Conservation (phyloP, 2,797 vertebrate genomes). For the Gymnothorax javanicus region DNA sequence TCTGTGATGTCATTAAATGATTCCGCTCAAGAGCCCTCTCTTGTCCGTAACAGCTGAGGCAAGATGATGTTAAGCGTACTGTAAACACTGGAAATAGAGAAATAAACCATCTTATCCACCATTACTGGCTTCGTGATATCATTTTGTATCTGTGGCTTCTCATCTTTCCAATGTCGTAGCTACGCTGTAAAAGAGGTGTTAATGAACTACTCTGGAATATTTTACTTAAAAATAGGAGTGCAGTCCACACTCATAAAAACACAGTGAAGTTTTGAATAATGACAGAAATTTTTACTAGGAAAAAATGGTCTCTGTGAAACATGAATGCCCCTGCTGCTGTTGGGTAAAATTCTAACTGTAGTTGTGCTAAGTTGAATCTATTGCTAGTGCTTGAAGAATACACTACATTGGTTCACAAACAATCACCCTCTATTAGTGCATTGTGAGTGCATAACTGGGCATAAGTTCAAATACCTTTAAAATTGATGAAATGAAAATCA, state of each 20-base stretch:
- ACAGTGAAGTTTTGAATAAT: not conserved
- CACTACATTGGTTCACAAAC: no score
- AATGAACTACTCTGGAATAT: not conserved
- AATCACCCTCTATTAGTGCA: no score
- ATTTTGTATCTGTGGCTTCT: not conserved
- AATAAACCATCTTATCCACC: constrained; percentile 42
- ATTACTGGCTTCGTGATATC: constrained; percentile 4
- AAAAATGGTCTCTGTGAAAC: not conserved
- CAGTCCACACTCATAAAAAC: not conserved
- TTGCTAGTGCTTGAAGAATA: no score
- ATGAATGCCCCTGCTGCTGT: no score
- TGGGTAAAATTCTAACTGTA: no score
- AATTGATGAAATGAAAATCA: no score
- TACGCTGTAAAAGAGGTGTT: no score
- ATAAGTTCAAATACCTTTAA: no score
- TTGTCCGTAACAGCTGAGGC: constrained; percentile 32
- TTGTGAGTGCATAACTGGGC: no score
- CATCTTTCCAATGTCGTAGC: not conserved
- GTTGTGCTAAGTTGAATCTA: no score
- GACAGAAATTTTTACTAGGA: not conserved
- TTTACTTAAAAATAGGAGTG: not conserved
- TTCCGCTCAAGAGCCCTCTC: constrained; percentile 43
- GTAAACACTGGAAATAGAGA: constrained; percentile 50
- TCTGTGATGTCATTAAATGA: constrained; percentile 30
- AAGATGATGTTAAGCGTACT: constrained; percentile 36